phyloP scores from a whole-genome alignment of 1,140 invertebrate genomes.

The Drosophila saltans region DNA sequence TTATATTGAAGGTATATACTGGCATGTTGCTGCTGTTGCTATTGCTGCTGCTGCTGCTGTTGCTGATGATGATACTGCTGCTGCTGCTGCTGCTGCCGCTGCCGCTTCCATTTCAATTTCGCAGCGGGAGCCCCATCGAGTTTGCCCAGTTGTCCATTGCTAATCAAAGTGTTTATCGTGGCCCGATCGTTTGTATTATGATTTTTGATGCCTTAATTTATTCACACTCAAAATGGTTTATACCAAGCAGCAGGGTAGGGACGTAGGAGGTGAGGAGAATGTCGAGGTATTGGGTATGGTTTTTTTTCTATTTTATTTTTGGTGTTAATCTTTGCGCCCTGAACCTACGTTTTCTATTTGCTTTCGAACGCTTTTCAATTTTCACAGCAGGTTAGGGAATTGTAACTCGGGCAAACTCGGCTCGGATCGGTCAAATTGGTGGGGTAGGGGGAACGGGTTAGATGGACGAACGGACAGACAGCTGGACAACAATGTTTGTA shows the following conservation, averaged over 20 bases:
- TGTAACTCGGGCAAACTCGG: background rate
- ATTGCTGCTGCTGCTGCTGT: constrained; percentile 36
- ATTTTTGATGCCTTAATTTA: constrained; percentile 81
- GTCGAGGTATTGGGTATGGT: background rate
- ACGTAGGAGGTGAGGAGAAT: background rate
- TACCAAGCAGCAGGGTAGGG: background rate
- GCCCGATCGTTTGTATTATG: constrained; percentile 78
- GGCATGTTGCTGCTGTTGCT: constrained; percentile 21
- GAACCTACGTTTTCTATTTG: constrained; percentile 67
- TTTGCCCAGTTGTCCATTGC: constrained; percentile 42
- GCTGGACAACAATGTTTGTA: constrained; percentile 73
- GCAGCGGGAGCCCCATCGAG: constrained; percentile 58
- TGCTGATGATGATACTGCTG: constrained; percentile 15
- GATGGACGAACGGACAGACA: background rate
- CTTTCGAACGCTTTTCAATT: constrained; percentile 79
- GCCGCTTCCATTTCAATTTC: constrained; percentile 80
- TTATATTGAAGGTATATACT: constrained; percentile 9
- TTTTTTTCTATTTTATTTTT: background rate
- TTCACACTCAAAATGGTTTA: constrained; percentile 68
- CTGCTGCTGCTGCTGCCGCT: constrained; percentile 49
- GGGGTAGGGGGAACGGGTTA: background rate
- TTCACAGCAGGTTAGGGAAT: constrained; percentile 63
- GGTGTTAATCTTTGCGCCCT: constrained; percentile 64
- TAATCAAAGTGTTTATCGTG: constrained; percentile 81
- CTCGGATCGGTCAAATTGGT: background rate